These are phyloP conservation scores for Hypena proboscidalis DNA, from an alignment of 2,888 invertebrate species.

Conservation along the genomic window DNA sequence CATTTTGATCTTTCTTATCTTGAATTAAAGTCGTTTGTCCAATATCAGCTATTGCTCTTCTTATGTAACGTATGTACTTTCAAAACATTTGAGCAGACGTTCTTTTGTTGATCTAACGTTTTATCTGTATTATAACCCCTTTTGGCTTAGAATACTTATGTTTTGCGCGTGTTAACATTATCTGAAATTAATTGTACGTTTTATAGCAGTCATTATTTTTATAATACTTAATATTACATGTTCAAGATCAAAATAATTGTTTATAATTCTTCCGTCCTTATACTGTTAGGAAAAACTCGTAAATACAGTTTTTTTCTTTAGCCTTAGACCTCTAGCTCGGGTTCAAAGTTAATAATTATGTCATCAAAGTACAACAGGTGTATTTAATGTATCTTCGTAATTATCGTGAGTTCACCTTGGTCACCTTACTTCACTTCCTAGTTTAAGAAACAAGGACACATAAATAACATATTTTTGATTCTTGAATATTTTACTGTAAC, in stretches of 20 bases:
- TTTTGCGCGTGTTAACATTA: too few species aligned
- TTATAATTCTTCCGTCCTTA: background rate
- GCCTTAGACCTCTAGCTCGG: conserved; percentile 30
- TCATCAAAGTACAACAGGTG: conserved; percentile 42
- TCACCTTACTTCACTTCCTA: conserved; percentile 46
- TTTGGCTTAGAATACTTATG: conserved; percentile 20
- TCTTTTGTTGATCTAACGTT: conserved; percentile 21
- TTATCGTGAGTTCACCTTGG: conserved; percentile 55
- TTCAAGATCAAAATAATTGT: conserved; percentile 1
- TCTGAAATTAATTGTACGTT: too few species aligned
- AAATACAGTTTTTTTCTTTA: conserved; percentile 36
- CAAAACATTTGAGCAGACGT: conserved; percentile 5
- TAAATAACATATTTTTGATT: conserved; percentile 40
- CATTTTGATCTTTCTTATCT: conserved; percentile 17
- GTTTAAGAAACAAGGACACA: conserved; percentile 35
- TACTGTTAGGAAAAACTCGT: conserved; percentile 31
- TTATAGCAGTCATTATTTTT: too few species aligned
- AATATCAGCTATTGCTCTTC: conserved; percentile 8
- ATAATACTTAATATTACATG: too few species aligned
- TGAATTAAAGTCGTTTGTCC: conserved; percentile 18
- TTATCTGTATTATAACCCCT: conserved; percentile 18
- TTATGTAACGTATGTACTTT: conserved; percentile 23
- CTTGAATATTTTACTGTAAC: conserved; percentile 42
- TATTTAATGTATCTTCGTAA: conserved; percentile 47
- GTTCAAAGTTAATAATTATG: conserved; percentile 52